Percentiles rank a stretch among this genome's conserved stretches.
These are phyloP conservation scores for Hydrolagus colliei DNA, from an alignment of 2,797 vertebrate genomes.

Conservation along the genomic window DNA sequence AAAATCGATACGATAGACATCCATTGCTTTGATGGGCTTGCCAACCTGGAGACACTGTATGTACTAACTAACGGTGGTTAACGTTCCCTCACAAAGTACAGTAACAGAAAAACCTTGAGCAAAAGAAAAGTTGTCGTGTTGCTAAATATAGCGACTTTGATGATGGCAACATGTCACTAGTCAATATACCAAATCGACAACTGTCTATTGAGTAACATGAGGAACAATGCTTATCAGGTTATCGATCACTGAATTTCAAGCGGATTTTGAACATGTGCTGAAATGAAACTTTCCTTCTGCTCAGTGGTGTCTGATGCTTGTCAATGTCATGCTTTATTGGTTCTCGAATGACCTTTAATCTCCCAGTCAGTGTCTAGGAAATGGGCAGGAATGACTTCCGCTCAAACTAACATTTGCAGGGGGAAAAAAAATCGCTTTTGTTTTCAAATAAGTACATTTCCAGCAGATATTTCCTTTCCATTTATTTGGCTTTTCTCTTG, in stretches of 20 bases:
- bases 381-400: not conserved
- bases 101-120: no score
- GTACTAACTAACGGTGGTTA: constrained; percentile 48
- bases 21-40: constrained; percentile 80
- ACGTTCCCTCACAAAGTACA: no score
- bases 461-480: not conserved
- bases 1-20: constrained; percentile 80
- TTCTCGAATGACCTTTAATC: not conserved
- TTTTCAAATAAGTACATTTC: not conserved
- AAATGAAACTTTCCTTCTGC: not conserved
- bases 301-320: not conserved
- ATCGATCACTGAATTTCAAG: not conserved
- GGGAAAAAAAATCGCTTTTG: not conserved
- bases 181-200: no score
- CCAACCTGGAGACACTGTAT: constrained; percentile 94
- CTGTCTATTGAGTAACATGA: no score
- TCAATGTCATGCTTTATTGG: not conserved
- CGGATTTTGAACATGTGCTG: not conserved
- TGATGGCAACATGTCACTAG: no score
- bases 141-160: no score
- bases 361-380: not conserved
- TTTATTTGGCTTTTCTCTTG: not conserved
- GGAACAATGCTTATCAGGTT: no score
- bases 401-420: not conserved
- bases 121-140: no score